Conservation (phyloP, 2,888 invertebrate species). For the Nomada flava region DNA sequence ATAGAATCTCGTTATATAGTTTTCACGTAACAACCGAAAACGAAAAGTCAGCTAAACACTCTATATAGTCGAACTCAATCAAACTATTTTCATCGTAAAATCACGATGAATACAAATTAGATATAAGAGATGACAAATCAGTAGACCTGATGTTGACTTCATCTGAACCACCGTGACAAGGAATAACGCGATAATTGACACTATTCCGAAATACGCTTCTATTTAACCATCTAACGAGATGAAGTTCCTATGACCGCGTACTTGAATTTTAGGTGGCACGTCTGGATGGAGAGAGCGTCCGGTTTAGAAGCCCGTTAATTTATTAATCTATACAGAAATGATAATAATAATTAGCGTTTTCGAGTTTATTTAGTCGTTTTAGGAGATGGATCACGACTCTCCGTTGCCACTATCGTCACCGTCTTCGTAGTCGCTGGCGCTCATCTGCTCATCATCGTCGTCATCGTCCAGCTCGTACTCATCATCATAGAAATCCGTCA, state of each 20-base stretch:
- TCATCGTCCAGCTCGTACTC: conserved; percentile 93
- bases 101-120: background rate
- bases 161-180: background rate
- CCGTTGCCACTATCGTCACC: conserved; percentile 97
- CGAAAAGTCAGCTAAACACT: background rate
- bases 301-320: conserved; percentile 81
- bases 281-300: conserved; percentile 71
- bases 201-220: background rate
- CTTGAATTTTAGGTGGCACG: conserved; percentile 54
- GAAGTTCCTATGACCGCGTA: conserved; percentile 19
- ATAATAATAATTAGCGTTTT: conserved; percentile 74
- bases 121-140: background rate
- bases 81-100: background rate
- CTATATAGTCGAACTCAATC: background rate
- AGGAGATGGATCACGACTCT: conserved; percentile 90
- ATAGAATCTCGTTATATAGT: background rate
- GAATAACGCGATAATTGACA: conserved; percentile 21
- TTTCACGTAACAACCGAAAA: background rate
- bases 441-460: conserved; percentile 87
- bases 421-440: conserved; percentile 90
- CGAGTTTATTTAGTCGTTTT: conserved; percentile 57
- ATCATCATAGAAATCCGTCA: conserved; percentile 98
- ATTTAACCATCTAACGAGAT: conserved; percentile 13
- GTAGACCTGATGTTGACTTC: background rate
- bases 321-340: conserved; percentile 80